phyloP scores from a whole-genome alignment of 2,113 vertebrate genomes.

The Alces alces region DNA sequence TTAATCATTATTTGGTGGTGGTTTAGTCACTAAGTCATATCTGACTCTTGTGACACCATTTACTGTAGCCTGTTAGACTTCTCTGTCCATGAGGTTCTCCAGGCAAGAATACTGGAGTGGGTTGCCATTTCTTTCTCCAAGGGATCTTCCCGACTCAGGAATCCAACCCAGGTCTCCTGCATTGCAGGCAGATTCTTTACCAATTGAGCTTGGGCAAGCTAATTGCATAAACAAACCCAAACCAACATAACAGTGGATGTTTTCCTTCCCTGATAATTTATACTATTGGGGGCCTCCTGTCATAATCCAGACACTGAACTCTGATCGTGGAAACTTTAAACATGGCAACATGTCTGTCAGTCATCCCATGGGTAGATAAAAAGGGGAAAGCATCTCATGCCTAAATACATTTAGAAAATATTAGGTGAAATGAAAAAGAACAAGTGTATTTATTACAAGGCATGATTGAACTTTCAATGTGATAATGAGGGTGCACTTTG shows the following conservation, averaged over 20 bases:
- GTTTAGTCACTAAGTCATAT: not conserved
- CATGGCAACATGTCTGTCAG: not conserved
- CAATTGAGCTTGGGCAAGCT: not conserved
- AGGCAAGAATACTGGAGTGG: not conserved
- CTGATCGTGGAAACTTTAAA: not conserved
- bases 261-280: not conserved
- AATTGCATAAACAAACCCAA: not conserved
- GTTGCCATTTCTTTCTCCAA: not conserved
- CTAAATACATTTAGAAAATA: not conserved
- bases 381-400: not conserved
- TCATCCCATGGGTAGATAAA: not conserved
- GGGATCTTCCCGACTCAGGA: not conserved
- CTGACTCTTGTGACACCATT: not conserved
- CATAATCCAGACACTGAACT: not conserved
- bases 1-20: not conserved
- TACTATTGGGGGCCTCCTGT: not conserved
- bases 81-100: not conserved
- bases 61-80: not conserved
- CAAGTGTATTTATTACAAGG: not conserved
- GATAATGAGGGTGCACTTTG: not conserved
- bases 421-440: not conserved
- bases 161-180: not conserved
- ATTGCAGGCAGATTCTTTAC: not conserved
- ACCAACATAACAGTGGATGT: rapidly evolving
- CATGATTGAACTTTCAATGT: not conserved